Base-by-base conservation (phyloP, 2,888 invertebrate genomes). In the Lycia hirtaria region DNA sequence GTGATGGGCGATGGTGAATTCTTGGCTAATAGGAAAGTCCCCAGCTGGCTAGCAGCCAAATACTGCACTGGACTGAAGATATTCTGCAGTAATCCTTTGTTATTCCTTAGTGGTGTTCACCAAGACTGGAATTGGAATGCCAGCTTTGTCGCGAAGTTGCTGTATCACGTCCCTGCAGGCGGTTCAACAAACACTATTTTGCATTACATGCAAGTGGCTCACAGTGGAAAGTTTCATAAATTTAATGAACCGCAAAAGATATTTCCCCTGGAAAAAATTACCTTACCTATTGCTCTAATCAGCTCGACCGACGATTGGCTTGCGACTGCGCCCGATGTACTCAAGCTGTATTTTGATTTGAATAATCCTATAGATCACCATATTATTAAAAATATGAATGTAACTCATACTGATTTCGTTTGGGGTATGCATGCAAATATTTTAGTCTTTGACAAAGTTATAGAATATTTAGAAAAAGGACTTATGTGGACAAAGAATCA, bases 391-490 rank as follows among this genome's bases (percentile, higher is more conserved):
- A 71, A 65, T 6, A 74, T 65, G 33, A 81, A 81, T 56, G 67
- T 87, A 9, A 75, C 75, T 43, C 88, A 88, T 24, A 79, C 80
- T 0, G 86, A 88, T 24, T 86, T 88, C 51, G 76, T 86, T 12
- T 88, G 83, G 83, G 82, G 81, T 0, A 53, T 65, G 0, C 35
- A 75, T 7, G 81, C 84, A 1, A 60, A 80, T 20, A 56, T 38
- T 15, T 41, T 79, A 20, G 71, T 87, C 0, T 87, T 80, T 60
- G 51, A 55, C 9, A 85, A 80, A 76, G 57, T 87, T 20, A 41
- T 85, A 2, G 71, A 82, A 9, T 76, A 73, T 57, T 70, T 87
- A 37, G 59, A 71, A 52, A 68, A 72, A 26, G 77, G 71, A 4
- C 56, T 74, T 26, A 57, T 56, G 26, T 49, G 58, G 62, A 62